phyloP scores from a whole-genome alignment of 2,797 vertebrate species.

The Allobates femoralis region DNA sequence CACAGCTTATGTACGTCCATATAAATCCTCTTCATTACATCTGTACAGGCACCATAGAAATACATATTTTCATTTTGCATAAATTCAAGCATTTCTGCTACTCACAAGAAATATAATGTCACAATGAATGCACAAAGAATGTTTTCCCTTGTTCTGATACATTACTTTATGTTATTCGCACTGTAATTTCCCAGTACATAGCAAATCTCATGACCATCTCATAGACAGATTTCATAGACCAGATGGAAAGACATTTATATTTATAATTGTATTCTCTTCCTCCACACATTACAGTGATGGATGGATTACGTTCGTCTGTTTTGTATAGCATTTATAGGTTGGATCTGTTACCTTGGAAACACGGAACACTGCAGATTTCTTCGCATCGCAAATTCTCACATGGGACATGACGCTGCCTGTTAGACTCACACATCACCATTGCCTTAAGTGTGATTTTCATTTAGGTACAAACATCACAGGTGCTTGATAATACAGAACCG shows the following conservation, averaged over 20 bases:
- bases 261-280: slow-evolving; percentile 53
- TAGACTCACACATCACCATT: slow-evolving; percentile 32
- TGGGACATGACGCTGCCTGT: slow-evolving; percentile 55
- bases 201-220: slow-evolving; percentile 30
- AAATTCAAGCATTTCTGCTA: background rate
- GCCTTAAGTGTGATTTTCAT: slow-evolving; percentile 28
- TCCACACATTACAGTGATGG: slow-evolving; percentile 55
- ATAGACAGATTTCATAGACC: slow-evolving; percentile 45
- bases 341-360: slow-evolving; percentile 55
- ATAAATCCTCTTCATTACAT: too few species aligned
- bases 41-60: too few species aligned
- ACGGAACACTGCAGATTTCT: slow-evolving; percentile 40
- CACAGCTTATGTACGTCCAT: too few species aligned
- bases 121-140: background rate
- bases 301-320: slow-evolving; percentile 57
- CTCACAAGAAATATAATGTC: background rate
- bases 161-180: slow-evolving; percentile 14
- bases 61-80: too few species aligned
- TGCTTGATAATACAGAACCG: background rate
- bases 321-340: slow-evolving; percentile 58
- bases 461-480: slow-evolving; percentile 19
- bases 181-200: slow-evolving; percentile 26
- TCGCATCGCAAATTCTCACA: slow-evolving; percentile 55
- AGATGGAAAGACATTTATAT: slow-evolving; percentile 57
- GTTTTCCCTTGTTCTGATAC: background rate